Base-by-base conservation (phyloP, 2,113 vertebrate species). In the Agapornis roseicollis region DNA sequence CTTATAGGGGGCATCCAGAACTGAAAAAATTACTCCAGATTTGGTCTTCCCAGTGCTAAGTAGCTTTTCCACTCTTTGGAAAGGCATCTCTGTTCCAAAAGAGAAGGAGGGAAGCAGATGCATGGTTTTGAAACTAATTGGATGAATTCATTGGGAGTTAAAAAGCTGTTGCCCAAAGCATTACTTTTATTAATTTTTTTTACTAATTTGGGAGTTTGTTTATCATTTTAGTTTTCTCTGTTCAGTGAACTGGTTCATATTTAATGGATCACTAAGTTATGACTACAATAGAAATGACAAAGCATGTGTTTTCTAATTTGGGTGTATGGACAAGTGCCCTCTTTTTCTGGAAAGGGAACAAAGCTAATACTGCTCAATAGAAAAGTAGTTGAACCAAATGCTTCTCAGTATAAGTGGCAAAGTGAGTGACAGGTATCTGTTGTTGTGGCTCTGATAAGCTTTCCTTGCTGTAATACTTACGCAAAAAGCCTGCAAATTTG, bases 231-330 rank as follows among this genome's bases (percentile, higher is more conserved):
- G 70, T 71, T 76, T 76, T 83, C 65, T 84, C 83, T 92, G 91
- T 69, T 93, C 91, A 90, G 44, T 94, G 91, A 85, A 31, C 73
- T 78, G 80, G 46, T 82, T 94, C 73, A 2, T 69, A 69, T 90
- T 92, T 71, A 80, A 73, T 60, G 77, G 95, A 76, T 94, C 93
- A 79, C 89, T 80, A 85, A 89, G 58, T 63, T 86, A 4, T 77
- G 58, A 80, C 56, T 81, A 13, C 70, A 85, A 15, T 27, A 61
- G 83, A 56, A 87, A 90, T 49, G 77, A 25, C 35, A 82, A 88
- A 83, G 81, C 41, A 42, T 71, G 74, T 89, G 35, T 81, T 94
- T 80, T 64, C 82, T 86, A 12, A 50, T 66, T 70, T 37, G 73
- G 68, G 27, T 58, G 35, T 15, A 7, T 53, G 68, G 60, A 55